These are phyloP conservation scores for Oncorhynchus tshawytscha DNA, from an alignment of 2,113 vertebrate genomes.

Conservation along the genomic window DNA sequence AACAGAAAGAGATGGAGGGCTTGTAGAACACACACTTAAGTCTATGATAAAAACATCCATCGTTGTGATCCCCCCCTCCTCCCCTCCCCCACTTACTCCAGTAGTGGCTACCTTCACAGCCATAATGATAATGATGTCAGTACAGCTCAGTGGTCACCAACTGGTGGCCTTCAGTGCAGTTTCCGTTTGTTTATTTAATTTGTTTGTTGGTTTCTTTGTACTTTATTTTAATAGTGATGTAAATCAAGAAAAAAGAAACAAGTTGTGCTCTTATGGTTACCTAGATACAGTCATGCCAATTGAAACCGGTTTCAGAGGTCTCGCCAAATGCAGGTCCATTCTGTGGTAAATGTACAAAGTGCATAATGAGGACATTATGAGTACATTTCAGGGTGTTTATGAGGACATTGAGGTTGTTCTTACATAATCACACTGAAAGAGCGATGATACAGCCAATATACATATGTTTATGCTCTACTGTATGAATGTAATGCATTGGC, in stretches of 20 bases:
- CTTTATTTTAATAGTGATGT: constrained; percentile 20
- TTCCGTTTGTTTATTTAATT: neutral
- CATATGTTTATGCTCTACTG: neutral
- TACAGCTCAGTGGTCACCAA: constrained; percentile 25
- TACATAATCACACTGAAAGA: neutral
- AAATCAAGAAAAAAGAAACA: neutral
- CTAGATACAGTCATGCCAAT: neutral
- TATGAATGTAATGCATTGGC: constrained; percentile 13
- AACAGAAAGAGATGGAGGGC: neutral
- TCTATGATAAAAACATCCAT: constrained; percentile 5
- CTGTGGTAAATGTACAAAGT: neutral
- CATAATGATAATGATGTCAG: constrained; percentile 23
- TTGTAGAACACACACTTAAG: neutral
- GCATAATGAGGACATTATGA: neutral
- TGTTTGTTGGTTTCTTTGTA: constrained; percentile 25
- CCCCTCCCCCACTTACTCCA: constrained; percentile 1
- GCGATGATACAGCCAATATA: neutral
- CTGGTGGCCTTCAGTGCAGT: constrained; percentile 1
- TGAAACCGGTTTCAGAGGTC: neutral
- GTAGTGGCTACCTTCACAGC: constrained; percentile 4
- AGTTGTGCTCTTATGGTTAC: neutral
- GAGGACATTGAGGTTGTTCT: neutral
- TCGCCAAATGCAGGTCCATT: neutral
- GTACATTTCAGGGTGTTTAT: neutral
- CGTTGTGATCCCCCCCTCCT: neutral